Evolutionary conservation across 2,888 invertebrate species (phyloP).

Genomic region (Lithophane socia): DNA sequence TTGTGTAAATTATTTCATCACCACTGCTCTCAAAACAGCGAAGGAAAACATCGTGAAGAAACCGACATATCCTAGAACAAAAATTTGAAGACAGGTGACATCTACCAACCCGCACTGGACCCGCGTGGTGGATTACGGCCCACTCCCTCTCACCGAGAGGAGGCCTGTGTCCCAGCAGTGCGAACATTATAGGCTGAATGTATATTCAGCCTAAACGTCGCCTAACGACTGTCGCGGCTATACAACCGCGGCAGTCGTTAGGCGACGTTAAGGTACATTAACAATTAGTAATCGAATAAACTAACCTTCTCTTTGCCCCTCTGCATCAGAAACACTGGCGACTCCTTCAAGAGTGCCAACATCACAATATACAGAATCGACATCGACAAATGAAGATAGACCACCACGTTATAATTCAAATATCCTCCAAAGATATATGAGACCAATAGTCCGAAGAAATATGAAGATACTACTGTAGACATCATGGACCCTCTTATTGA

Average conservation of each 20-base stretch:
- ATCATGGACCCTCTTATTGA: slow-evolving; percentile 79
- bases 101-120: too few species aligned
- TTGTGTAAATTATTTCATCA: too few species aligned
- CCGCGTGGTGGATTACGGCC: too few species aligned
- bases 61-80: too few species aligned
- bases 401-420: slow-evolving; percentile 75
- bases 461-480: slow-evolving; percentile 75
- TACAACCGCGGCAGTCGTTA: neutral
- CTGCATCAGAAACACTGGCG: slow-evolving; percentile 80
- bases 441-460: slow-evolving; percentile 78
- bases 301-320: slow-evolving; percentile 77
- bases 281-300: neutral
- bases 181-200: too few species aligned
- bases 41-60: too few species aligned
- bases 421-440: slow-evolving; percentile 80
- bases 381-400: slow-evolving; percentile 75
- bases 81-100: too few species aligned
- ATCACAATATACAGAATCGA: slow-evolving; percentile 77
- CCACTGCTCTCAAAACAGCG: too few species aligned
- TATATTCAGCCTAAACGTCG: too few species aligned
- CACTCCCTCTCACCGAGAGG: too few species aligned
- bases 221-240: too few species aligned
- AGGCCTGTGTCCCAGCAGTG: too few species aligned
- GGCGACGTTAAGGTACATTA: neutral
- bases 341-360: slow-evolving; percentile 77